These are phyloP conservation scores for Amiota communis DNA, from an alignment of 2,888 invertebrate genomes.

Conservation along the genomic window DNA sequence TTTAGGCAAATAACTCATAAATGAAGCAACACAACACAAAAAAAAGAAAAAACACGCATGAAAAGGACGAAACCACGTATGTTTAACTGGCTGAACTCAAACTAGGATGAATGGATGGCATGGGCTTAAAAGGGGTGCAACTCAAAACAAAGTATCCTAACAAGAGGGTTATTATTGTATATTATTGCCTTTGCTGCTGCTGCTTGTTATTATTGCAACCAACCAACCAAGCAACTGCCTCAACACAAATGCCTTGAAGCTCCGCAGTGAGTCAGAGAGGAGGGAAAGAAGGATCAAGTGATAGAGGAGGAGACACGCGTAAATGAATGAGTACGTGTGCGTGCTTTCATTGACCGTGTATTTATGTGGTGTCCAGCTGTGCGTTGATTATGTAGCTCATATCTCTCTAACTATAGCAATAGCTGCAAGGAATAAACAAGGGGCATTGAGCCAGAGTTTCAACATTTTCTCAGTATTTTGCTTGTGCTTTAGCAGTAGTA, in stretches of 20 bases:
- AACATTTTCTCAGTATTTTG: background rate
- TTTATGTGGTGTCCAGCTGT: conserved; percentile 49
- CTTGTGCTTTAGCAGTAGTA: no score
- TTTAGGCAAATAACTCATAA: conserved; percentile 62
- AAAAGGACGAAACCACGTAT: background rate
- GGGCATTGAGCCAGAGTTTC: no score
- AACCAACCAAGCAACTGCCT: background rate
- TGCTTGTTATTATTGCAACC: background rate
- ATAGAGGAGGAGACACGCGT: background rate
- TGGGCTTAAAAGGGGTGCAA: no score
- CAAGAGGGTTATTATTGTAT: no score
- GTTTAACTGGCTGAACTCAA: background rate
- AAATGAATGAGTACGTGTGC: background rate
- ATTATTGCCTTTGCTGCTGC: conserved; percentile 4
- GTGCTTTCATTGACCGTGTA: background rate
- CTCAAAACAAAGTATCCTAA: no score
- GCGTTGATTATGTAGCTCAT: no score
- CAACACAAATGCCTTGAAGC: background rate
- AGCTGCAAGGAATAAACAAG: no score
- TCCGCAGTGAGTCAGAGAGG: no score
- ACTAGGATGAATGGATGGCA: background rate
- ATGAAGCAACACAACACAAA: conserved; percentile 38
- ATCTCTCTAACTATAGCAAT: no score
- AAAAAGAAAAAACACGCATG: background rate
- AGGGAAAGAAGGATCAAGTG: background rate